Base-by-base conservation (phyloP, 1,140 invertebrate genomes). In the Lordiphosa stackelbergi region DNA sequence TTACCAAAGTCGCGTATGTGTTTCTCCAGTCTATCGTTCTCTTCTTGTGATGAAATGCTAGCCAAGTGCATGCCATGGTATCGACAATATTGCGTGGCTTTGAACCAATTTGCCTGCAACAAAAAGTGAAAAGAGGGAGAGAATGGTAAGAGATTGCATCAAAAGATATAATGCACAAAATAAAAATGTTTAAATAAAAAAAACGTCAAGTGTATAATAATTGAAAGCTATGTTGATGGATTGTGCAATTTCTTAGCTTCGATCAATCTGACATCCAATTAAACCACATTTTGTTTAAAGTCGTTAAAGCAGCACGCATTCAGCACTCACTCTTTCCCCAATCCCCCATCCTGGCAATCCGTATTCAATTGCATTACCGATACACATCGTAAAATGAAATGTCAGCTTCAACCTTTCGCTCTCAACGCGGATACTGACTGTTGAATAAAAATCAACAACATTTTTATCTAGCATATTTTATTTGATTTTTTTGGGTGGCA, bases 31-130 rank as follows among this genome's bases (percentile, higher is more conserved):
- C 93, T 93, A 75, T 95, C 93, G 71, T 96, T 96, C 87, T 97
- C 95, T 86, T 95, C 94, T 88, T 96, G 94, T 47, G 94, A 95
- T 41, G 93, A 92, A 73, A 96, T 95, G 63, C 94, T 95, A 2
- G 95, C 95, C 71, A 97, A 90, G 83, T 96, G 95, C 95, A 97
- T 96, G 28, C 95, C 95, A 87, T 96, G 95, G 89, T 95, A 97
- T 31, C 95, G 90, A 85, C 95, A 97, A 86, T 95, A 97, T 85
- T 96, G 95, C n/a, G 94, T 92, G 4, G 95, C 93, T 87, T 94
- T 93, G 89, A 94, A 97, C 94, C 95, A 97, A 89, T 97, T 97
- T 4, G 95, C 95, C 95, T 96, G 69, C n/a, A 79, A 85, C 36
- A 19, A 9, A 60, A 57, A 52, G 13, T 12, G n/a, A 12, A 40